Base-by-base conservation (phyloP, 2,888 invertebrate species). In the Drosophila siamana region DNA sequence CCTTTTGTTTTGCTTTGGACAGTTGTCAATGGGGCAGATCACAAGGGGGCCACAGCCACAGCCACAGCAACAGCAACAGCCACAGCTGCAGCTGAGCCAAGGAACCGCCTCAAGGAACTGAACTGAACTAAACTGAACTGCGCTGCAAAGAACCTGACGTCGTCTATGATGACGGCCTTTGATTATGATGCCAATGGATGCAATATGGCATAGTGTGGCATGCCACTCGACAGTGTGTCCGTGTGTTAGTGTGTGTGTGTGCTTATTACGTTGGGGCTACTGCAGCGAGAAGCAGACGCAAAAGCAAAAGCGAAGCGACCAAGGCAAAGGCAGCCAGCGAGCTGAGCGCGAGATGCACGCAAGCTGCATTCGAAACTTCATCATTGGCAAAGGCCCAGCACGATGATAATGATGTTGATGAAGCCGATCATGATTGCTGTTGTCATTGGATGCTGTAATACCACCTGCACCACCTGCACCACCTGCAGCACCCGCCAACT, bases 111-210 rank as follows among this genome's bases (percentile, higher is more conserved):
- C 41, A 28, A 47, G 81, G 57, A 72, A 48, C 59, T 47, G 24
- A 28, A 28, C 28, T 9, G 28, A 28, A 11, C 33, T 33, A 2
- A 0, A 11, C 30, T 30, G 33, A 4, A 4, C 30, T 33, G 30
- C n/a, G n/a, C n/a, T n/a, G 24, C 30, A 15, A 22, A 54, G 33
- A 44, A 57, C 56, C 72, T 67, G 72, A 68, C 63, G 65, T 65
- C 74, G 71, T 73, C 79, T 73, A 73, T 78, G 77, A 78, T 80
- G 80, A 80, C 80, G 80, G 80, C 78, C 83, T 71, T 74, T 80
- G 80, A 80, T 80, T 83, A 80, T 80, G 80, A 80, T 80, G 77
- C 74, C 80, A 57, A 71, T 71, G 71, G 48, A 41, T 46, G 62
- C 47, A 55, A 67, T 68, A 50, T 71, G 62, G 52, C 28, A 69